These are phyloP conservation scores for Pectinophora gossypiella DNA, from an alignment of 1,140 invertebrate genomes.

Conservation along the genomic window DNA sequence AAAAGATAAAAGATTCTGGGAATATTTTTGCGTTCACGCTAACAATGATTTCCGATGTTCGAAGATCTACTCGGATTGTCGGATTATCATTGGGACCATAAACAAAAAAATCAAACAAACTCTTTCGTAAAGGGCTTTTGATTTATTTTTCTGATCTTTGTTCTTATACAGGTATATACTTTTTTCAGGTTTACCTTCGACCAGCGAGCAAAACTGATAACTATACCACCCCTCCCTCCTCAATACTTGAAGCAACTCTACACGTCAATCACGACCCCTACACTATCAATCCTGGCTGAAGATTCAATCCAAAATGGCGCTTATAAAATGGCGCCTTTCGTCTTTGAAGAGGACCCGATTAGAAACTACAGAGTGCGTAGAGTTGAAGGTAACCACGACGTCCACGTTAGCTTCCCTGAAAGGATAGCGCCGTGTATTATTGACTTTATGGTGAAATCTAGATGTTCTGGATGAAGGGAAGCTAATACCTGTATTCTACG, in stretches of 20 bases:
- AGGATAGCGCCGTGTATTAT: slow-evolving; percentile 19
- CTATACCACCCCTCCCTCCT: slow-evolving; percentile 10
- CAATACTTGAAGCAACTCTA: slow-evolving; percentile 4
- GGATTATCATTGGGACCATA: too few relatives aligned
- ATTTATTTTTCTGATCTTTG: too few relatives aligned
- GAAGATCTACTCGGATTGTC: too few relatives aligned
- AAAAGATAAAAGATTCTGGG: too few relatives aligned
- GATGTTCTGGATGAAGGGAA: too few relatives aligned
- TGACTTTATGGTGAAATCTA: background rate
- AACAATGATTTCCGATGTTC: too few relatives aligned
- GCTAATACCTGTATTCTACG: too few relatives aligned
- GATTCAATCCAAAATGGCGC: slow-evolving; percentile 13
- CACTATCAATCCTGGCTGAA: slow-evolving; percentile 13
- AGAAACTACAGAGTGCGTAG: slow-evolving; percentile 28
- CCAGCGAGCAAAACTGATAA: slow-evolving; percentile 22
- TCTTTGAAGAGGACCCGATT: slow-evolving; percentile 31
- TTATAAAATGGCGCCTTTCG: slow-evolving; percentile 22
- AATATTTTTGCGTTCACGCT: too few relatives aligned
- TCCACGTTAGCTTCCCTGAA: slow-evolving; percentile 38
- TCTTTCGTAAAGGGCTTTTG: too few relatives aligned
- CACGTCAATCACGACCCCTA: slow-evolving; percentile 10
- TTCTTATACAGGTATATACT: too few relatives aligned
- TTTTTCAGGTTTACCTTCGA: slow-evolving; percentile 57
- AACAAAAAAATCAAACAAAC: too few relatives aligned
- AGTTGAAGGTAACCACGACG: slow-evolving; percentile 37